phyloP scores from a whole-genome alignment of 2,113 vertebrate genomes.

The Emydura subglobosa region DNA sequence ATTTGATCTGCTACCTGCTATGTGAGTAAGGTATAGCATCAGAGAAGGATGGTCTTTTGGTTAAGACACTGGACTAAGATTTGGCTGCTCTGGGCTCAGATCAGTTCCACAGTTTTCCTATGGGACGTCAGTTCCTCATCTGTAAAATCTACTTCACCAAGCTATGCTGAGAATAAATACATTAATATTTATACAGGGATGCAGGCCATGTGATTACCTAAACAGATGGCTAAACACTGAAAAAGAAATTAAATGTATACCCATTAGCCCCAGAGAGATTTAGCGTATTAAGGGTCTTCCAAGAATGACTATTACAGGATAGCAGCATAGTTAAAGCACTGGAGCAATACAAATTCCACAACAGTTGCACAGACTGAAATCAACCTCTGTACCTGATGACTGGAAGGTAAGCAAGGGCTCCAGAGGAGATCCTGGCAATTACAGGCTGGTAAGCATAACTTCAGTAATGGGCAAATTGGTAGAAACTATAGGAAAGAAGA shows the following conservation, averaged over 20 bases:
- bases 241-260: not conserved
- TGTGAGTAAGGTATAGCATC: not conserved
- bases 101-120: not conserved
- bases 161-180: not conserved
- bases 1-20: not conserved
- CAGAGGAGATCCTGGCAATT: not conserved
- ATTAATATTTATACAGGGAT: not conserved
- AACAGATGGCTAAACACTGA: not conserved
- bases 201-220: not conserved
- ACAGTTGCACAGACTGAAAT: not conserved
- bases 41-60: not conserved
- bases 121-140: not conserved
- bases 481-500: not conserved
- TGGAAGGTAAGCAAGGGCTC: not conserved
- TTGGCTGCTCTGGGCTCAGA: not conserved
- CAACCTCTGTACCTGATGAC: not conserved
- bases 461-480: not conserved
- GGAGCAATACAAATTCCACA: not conserved
- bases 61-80: not conserved
- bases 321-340: not conserved
- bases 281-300: not conserved
- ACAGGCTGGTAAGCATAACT: not conserved
- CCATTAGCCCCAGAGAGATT: not conserved
- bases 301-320: not conserved
- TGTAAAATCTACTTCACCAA: not conserved